A percentile compares a stretch with the other conserved stretches of the same genome.
These are phyloP conservation scores for Sclerurus mexicanus DNA, from an alignment of 2,113 vertebrate genomes.

Conservation along the genomic window DNA sequence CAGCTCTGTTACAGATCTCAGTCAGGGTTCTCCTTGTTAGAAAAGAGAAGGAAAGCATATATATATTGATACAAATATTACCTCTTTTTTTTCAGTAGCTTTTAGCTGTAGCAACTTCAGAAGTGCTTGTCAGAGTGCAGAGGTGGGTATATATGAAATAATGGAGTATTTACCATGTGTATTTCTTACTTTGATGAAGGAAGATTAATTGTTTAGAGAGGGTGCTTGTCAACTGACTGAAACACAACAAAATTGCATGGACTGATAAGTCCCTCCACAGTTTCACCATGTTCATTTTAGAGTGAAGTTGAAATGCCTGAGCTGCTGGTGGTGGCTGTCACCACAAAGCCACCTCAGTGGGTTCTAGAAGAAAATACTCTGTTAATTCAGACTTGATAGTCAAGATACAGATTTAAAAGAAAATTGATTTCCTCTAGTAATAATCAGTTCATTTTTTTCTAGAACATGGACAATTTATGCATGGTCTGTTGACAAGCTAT, in stretches of 20 bases:
- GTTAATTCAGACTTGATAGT: fast-evolving
- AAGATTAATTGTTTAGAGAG: background rate
- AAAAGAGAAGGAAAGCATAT: background rate
- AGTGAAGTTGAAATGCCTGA: background rate
- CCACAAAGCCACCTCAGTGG: background rate
- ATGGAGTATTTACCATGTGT: background rate
- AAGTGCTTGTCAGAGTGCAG: background rate
- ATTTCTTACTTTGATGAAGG: background rate
- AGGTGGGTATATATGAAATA: background rate
- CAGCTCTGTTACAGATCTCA: background rate
- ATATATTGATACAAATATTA: background rate
- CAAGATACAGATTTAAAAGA: background rate
- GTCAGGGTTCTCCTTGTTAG: background rate
- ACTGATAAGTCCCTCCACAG: background rate
- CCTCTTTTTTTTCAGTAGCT: background rate
- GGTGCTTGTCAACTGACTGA: background rate
- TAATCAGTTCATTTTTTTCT: background rate
- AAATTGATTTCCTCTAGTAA: background rate
- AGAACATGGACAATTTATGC: background rate
- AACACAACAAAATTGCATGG: background rate
- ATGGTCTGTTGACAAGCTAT: background rate
- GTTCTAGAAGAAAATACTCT: background rate
- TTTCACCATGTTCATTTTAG: background rate
- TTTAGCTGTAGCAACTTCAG: background rate
- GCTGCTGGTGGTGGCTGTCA: background rate